Evolutionary conservation across 2,888 invertebrate genomes (phyloP), one percentile per base, ranked within the genome.

Genomic region (Netelia virgata): DNA sequence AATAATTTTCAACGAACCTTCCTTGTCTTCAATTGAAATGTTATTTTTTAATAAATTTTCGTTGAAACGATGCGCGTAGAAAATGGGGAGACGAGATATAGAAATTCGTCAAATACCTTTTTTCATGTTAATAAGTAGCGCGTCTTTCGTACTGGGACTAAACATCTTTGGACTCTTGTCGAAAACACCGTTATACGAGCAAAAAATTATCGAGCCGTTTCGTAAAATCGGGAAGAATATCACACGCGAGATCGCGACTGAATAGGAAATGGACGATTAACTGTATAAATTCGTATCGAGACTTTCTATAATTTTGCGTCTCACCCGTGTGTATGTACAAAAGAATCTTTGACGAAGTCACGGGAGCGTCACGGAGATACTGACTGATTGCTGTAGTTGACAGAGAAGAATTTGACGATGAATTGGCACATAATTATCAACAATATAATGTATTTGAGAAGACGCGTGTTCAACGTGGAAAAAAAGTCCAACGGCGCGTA

Each of bases 41-140:
- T 3, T 47, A 11, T 14, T 57, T 57, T 16, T 18, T 6, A 57
- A 9, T 18, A 16, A 57, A 16, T 57, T 57, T 57, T 18, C 20
- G 9, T 57, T 9, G 16, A 16, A 47, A 47, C 3, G 11, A 14
- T 3, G 2, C 47, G 10, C 47, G 2, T 14, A 47, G 14, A 47
- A 14, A 47, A 14, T 14, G 47, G 47, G 2, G 11, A 47, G 47
- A 47, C 47, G 47, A 10, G 18, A 14, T 68, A 61, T 61, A 41
- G 63, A 20, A 18, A 64, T 23, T 43, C 50, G 59, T 61, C 43
- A 69, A 74, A 69, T 74, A 79, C 53, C 69, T 78, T 74, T 61
- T 70, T 79, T 41, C 18, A 47, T 57, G 55, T 55, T 23, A 6
- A 36, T 16, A 55, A 47, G 36, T 55, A 61, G 20, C 3, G 55